phyloP scores from a whole-genome alignment of 2,888 invertebrate genomes.

The Tiliacea aurago region DNA sequence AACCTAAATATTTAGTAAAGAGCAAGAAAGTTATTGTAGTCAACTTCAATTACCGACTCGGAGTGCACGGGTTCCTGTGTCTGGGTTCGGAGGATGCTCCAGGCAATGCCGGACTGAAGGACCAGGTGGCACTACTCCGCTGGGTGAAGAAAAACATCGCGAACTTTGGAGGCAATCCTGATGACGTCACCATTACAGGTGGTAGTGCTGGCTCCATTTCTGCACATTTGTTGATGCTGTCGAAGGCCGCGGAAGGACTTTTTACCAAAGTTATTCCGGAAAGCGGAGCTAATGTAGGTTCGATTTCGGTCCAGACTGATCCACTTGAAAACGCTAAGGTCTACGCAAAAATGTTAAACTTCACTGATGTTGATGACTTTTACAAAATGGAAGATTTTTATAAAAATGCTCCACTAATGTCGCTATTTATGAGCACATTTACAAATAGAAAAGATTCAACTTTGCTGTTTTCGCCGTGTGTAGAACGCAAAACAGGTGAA shows the following conservation, averaged over 20 bases:
- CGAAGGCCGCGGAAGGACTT: conserved; percentile 68
- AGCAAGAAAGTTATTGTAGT: conserved; percentile 67
- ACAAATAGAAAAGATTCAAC: conserved; percentile 27
- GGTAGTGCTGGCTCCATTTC: conserved; percentile 72
- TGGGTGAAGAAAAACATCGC: conserved; percentile 76
- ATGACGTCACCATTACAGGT: conserved; percentile 73
- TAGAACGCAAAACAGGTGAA: conserved; percentile 40
- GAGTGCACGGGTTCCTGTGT: conserved; percentile 71
- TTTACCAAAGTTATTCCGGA: conserved; percentile 74
- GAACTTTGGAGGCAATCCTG: conserved; percentile 74
- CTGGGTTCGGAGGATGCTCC: conserved; percentile 70
- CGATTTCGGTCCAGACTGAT: conserved; percentile 66
- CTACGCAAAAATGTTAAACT: conserved; percentile 69
- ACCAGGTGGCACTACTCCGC: conserved; percentile 71
- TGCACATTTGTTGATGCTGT: conserved; percentile 69
- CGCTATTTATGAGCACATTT: conserved; percentile 40
- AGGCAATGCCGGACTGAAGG: conserved; percentile 77
- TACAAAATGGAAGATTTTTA: conserved; percentile 69
- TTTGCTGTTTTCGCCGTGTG: conserved; percentile 45
- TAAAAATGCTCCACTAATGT: conserved; percentile 57
- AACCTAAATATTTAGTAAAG: conserved; percentile 59
- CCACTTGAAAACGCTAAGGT: conserved; percentile 73
- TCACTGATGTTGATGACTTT: conserved; percentile 66
- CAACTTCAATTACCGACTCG: conserved; percentile 72
- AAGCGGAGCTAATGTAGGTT: conserved; percentile 69